phyloP scores from a whole-genome alignment of 2,888 invertebrate genomes.

The Xanthia icteritia region DNA sequence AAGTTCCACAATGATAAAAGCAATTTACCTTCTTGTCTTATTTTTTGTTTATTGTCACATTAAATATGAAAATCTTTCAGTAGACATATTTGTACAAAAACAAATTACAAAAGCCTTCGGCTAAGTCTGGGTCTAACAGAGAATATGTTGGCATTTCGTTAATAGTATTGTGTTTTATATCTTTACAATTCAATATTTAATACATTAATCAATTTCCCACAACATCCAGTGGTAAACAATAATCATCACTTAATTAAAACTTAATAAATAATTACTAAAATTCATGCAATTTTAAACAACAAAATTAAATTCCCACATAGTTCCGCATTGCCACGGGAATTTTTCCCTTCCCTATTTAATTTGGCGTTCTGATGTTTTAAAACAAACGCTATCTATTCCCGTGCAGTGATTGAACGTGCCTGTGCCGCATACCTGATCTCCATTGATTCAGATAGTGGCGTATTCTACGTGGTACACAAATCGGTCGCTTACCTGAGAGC shows the following conservation, averaged over 20 bases:
- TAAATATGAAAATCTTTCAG: slow-evolving; percentile 33
- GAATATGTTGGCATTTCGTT: not conserved
- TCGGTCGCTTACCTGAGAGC: slow-evolving; percentile 72
- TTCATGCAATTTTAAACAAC: not conserved
- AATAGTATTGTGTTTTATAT: not conserved
- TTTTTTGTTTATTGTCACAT: slow-evolving; percentile 25
- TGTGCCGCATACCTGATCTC: slow-evolving; percentile 65
- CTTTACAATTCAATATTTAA: not conserved
- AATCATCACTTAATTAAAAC: not conserved
- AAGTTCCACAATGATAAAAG: slow-evolving; percentile 41
- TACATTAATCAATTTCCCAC: not conserved
- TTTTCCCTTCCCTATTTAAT: slow-evolving; percentile 26
- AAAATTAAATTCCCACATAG: not conserved
- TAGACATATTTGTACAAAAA: slow-evolving; percentile 18
- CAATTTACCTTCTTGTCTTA: slow-evolving; percentile 25
- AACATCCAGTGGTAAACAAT: not conserved
- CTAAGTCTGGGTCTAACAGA: not conserved
- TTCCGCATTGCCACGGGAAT: not conserved
- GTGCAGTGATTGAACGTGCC: slow-evolving; percentile 67
- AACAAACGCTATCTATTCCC: slow-evolving; percentile 58
- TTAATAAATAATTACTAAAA: not conserved
- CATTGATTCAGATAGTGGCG: slow-evolving; percentile 66
- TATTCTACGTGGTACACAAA: slow-evolving; percentile 66
- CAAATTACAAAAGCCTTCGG: slow-evolving; percentile 2
- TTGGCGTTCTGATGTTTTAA: slow-evolving; percentile 44